Percentiles rank a stretch among this genome's conserved stretches.
These are phyloP conservation scores for Chymomyza caudatula DNA, from an alignment of 2,888 invertebrate genomes.

Conservation along the genomic window DNA sequence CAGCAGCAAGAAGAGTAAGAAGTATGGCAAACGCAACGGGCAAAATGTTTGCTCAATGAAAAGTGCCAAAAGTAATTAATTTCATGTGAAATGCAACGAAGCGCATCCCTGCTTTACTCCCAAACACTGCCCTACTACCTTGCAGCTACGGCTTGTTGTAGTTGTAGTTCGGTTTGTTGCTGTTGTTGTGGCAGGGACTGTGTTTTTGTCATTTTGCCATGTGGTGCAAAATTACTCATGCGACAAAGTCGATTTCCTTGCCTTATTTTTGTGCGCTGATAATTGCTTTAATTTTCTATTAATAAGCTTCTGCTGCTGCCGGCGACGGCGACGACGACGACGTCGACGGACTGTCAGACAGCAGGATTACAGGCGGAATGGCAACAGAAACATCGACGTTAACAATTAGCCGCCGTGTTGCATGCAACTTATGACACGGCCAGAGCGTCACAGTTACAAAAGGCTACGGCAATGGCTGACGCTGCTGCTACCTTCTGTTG, in stretches of 20 bases:
- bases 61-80: constrained; percentile 73
- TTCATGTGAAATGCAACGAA: constrained; percentile 73
- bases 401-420: constrained; percentile 73
- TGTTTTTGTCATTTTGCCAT: constrained; percentile 68
- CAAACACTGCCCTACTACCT: not conserved
- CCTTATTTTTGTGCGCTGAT: constrained; percentile 62
- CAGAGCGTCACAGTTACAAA: no score
- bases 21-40: constrained; percentile 14
- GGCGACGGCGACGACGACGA: no score
- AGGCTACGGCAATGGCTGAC: not conserved
- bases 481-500: not conserved
- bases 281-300: constrained; percentile 74
- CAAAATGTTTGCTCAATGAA: constrained; percentile 72
- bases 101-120: constrained; percentile 31
- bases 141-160: not conserved
- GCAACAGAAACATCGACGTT: constrained; percentile 44
- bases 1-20: constrained; percentile 19
- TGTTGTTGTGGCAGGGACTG: constrained; percentile 29
- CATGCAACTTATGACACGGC: constrained; percentile 70
- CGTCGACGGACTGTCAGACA: not conserved
- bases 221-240: constrained; percentile 70
- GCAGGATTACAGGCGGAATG: not conserved
- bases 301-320: constrained; percentile 49
- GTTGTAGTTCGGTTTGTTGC: constrained; percentile 13
- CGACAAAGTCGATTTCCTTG: constrained; percentile 60